Conservation (phyloP, 2,888 invertebrate genomes). For the Eulithis prunata region DNA sequence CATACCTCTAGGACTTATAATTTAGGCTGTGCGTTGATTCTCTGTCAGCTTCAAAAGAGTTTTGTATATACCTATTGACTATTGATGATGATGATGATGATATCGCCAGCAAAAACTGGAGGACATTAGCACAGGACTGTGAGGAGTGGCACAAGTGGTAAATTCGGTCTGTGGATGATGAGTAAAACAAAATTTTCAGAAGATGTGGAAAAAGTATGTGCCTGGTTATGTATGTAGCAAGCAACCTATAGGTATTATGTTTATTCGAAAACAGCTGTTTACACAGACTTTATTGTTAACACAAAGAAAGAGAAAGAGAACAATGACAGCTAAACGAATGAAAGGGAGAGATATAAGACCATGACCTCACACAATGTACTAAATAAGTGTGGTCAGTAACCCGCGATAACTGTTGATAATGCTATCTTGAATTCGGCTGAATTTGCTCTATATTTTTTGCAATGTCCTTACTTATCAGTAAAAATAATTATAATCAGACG, state of each 20-base stretch:
- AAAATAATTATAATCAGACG: slow-evolving; percentile 9
- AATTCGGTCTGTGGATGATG: too few relatives aligned
- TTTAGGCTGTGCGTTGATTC: too few relatives aligned
- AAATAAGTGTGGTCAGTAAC: slow-evolving; percentile 68
- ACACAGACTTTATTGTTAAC: slow-evolving; percentile 39
- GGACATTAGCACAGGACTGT: too few relatives aligned
- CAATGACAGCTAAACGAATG: slow-evolving; percentile 25
- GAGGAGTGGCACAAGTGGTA: too few relatives aligned
- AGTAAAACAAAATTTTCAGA: too few relatives aligned
- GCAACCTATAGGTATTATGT: neutral
- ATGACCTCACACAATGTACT: slow-evolving; percentile 72
- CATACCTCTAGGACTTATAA: too few relatives aligned
- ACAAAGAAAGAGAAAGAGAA: slow-evolving; percentile 38
- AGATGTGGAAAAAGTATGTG: too few relatives aligned
- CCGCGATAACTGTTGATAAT: slow-evolving; percentile 55
- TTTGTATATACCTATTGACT: too few relatives aligned
- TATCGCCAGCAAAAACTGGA: too few relatives aligned
- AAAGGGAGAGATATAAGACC: slow-evolving; percentile 55
- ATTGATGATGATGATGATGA: too few relatives aligned
- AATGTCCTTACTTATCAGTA: slow-evolving; percentile 18
- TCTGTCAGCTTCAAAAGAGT: too few relatives aligned
- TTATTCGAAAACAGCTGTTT: slow-evolving; percentile 41
- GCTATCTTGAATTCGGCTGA: slow-evolving; percentile 49
- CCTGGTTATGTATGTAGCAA: neutral
- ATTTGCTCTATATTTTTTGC: slow-evolving; percentile 40